phyloP scores from a whole-genome alignment of 2,113 vertebrate genomes.

The Oceanites oceanicus region DNA sequence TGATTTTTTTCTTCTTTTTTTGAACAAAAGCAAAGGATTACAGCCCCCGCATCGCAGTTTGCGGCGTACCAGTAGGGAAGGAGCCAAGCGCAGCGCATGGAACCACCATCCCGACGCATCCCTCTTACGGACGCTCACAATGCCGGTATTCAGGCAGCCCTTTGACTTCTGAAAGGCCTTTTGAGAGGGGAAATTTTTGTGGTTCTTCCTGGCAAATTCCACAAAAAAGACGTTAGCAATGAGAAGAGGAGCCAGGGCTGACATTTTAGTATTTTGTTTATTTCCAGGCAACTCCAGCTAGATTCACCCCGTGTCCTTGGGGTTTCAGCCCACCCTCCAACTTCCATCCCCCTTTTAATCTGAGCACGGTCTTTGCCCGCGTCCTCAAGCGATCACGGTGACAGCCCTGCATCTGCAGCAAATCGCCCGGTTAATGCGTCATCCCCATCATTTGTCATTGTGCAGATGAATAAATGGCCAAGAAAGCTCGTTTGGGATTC shows the following conservation, averaged over 20 bases:
- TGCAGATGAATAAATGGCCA: neutral
- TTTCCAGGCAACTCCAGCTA: neutral
- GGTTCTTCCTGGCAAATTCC: neutral
- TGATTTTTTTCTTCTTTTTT: neutral
- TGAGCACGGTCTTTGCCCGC: neutral
- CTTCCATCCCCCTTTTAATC: neutral
- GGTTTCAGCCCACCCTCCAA: neutral
- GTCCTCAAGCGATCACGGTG: neutral
- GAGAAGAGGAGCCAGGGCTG: neutral
- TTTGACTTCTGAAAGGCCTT: constrained; percentile 21
- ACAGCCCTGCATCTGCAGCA: neutral
- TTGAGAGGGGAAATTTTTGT: neutral
- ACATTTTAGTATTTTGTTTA: neutral
- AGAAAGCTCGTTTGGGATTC: neutral
- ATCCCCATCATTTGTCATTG: neutral
- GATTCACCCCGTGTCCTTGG: neutral
- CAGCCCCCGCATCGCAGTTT: neutral
- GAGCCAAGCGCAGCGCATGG: neutral
- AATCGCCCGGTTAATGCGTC: neutral
- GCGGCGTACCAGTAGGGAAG: neutral
- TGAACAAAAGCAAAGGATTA: neutral
- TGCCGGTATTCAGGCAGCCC: neutral
- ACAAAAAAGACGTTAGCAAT: neutral
- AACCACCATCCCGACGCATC: neutral
- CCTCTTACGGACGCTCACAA: neutral